Evolutionary conservation across 2,888 invertebrate genomes (phyloP), one percentile per base, ranked within the genome.

Genomic region (Pterobdella sp.): DNA sequence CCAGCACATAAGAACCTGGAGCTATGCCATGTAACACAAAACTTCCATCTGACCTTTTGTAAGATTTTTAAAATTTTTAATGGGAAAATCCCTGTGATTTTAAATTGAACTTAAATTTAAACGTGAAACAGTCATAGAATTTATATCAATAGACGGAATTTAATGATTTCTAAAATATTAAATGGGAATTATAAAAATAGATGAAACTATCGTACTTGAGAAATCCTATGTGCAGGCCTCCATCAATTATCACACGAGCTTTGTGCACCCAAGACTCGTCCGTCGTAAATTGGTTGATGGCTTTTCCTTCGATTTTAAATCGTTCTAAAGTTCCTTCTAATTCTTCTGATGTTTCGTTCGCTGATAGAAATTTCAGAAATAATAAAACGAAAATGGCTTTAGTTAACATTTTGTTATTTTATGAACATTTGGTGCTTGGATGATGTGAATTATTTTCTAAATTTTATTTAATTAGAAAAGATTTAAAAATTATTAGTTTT

Each of bases 141-240:
- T 56, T 29, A 18, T 52, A 31, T 10, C 26, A 36, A 31, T 52
- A 32, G 37, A 37, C 35, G 2, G 2, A 37, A n/a, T n/a, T n/a
- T 18, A 1, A 34, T 60, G 31, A 49, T n/a, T 18, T 49, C n/a
- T 18, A 49, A 49, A n/a, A 18, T 49, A 49, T 49, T 18, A 49
- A n/a, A 49, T 49, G 14, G 14, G n/a, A n/a, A 49, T 49, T 49
- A 49, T 14, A n/a, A 49, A 14, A 49, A 49, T 18, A 49, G 52
- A 49, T 18, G n/a, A 49, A 18, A n/a, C n/a, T 18, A 49, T n/a
- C 14, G 63, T 75, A 88, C 88, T 85, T 86, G 26, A 95, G 85
- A 82, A 93, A 93, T 68, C 92, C 94, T 78, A 92, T 87, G 81
- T 89, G 90, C 83, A 93, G 91, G 26, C 94, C 94, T 14, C 92